phyloP scores from a whole-genome alignment of 2,888 invertebrate species.

The Prenolepis imparis region DNA sequence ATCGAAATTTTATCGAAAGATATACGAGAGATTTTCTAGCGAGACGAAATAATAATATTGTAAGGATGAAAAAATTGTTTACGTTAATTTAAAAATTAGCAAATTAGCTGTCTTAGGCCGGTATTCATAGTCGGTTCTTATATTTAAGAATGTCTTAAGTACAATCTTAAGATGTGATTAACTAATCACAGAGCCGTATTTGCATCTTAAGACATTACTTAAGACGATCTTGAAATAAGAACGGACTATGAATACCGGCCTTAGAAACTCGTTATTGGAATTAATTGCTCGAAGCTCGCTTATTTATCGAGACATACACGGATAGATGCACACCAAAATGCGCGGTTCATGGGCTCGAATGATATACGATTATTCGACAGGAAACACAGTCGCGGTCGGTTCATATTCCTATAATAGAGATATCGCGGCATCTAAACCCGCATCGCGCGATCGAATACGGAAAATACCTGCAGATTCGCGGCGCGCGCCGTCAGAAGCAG shows the following conservation, averaged over 20 bases:
- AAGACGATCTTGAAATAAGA: too few relatives aligned
- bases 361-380: slow-evolving; percentile 47
- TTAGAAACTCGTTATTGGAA: neutral
- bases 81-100: neutral
- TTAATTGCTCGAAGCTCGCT: neutral
- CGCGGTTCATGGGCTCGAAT: slow-evolving; percentile 20
- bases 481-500: slow-evolving; percentile 40
- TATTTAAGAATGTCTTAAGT: too few relatives aligned
- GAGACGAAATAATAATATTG: neutral
- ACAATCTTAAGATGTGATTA: too few relatives aligned
- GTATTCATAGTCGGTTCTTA: too few relatives aligned
- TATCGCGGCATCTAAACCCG: slow-evolving; percentile 26
- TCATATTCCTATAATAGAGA: slow-evolving; percentile 45
- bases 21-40: neutral
- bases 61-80: neutral
- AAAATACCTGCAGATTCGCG: slow-evolving; percentile 15
- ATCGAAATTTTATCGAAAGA: neutral
- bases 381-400: slow-evolving; percentile 26
- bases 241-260: too few relatives aligned
- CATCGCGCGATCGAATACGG: slow-evolving; percentile 35
- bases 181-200: too few relatives aligned
- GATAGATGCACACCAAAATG: neutral
- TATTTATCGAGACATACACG: slow-evolving; percentile 23
- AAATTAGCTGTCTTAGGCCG: neutral
- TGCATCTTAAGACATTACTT: too few relatives aligned